Evolutionary conservation across 2,888 invertebrate species (phyloP).

Genomic region (Eupithecia tripunctaria): DNA sequence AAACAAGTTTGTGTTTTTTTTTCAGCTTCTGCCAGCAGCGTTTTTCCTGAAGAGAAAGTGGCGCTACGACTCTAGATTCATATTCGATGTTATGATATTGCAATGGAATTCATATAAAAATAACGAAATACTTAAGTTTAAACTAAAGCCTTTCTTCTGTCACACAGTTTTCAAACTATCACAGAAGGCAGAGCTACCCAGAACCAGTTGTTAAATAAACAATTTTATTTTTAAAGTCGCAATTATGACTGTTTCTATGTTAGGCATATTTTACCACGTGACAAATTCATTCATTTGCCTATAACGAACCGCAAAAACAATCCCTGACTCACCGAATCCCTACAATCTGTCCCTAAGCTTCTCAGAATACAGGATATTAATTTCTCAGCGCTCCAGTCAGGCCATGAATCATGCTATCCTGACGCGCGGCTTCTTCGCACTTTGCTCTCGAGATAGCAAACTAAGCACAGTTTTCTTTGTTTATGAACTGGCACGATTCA

Average conservation of each 20-base stretch:
- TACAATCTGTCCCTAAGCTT: conserved; percentile 13
- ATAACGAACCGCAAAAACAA: conserved; percentile 5
- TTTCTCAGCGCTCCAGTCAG: conserved; percentile 24
- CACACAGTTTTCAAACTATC: too few species aligned
- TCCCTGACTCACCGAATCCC: conserved; percentile 20
- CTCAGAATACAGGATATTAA: conserved; percentile 29
- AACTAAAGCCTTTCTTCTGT: not conserved
- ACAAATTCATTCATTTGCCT: not conserved
- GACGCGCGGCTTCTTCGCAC: conserved; percentile 24
- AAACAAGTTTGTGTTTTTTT: not conserved
- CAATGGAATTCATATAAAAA: not conserved
- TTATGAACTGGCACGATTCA: conserved; percentile 5
- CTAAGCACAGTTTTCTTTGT: conserved; percentile 27
- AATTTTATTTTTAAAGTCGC: not conserved
- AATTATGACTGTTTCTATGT: not conserved
- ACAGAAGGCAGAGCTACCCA: too few species aligned
- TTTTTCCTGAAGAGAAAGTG: not conserved
- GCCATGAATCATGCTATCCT: conserved; percentile 33
- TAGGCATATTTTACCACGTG: not conserved
- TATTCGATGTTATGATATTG: not conserved
- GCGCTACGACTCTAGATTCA: not conserved
- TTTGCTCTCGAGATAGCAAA: conserved; percentile 32
- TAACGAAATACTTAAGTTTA: not conserved
- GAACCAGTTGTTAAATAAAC: too few species aligned
- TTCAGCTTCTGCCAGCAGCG: not conserved